Percentiles rank a stretch among this genome's conserved stretches.
Conservation (phyloP, 2,113 vertebrate genomes). For the Anolis sagrei region DNA sequence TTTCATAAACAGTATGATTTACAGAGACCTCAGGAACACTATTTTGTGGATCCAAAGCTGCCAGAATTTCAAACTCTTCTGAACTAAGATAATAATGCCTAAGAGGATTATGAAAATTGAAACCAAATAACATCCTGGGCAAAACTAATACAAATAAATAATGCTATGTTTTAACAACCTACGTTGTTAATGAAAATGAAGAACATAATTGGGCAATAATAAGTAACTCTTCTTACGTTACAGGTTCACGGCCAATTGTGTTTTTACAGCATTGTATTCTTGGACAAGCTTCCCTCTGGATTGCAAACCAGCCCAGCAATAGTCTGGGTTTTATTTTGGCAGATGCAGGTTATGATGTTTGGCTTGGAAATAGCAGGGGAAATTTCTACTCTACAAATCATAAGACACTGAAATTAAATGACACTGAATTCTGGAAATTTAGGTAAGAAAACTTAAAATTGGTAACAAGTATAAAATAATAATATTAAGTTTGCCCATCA, state of each 20-base stretch:
- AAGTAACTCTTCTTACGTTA: neutral
- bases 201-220: neutral
- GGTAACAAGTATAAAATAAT: neutral
- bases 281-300: constrained; percentile 88
- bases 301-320: constrained; percentile 84
- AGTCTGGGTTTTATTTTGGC: constrained; percentile 89
- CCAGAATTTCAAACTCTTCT: no score
- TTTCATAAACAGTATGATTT: no score
- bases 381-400: constrained; percentile 90
- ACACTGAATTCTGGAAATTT: constrained; percentile 87
- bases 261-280: constrained; percentile 86
- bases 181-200: no score
- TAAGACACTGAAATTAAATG: constrained; percentile 68
- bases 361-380: constrained; percentile 90
- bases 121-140: no score
- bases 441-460: constrained; percentile 74
- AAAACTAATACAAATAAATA: no score
- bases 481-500: neutral
- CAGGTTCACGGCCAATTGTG: constrained; percentile 79
- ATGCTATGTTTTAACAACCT: no score
- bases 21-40: no score
- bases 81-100: no score
- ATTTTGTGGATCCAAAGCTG: no score
- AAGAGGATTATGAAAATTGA: no score
- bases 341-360: constrained; percentile 88